Conservation (phyloP, 2,888 invertebrate species). For the Brenthis hecate region DNA sequence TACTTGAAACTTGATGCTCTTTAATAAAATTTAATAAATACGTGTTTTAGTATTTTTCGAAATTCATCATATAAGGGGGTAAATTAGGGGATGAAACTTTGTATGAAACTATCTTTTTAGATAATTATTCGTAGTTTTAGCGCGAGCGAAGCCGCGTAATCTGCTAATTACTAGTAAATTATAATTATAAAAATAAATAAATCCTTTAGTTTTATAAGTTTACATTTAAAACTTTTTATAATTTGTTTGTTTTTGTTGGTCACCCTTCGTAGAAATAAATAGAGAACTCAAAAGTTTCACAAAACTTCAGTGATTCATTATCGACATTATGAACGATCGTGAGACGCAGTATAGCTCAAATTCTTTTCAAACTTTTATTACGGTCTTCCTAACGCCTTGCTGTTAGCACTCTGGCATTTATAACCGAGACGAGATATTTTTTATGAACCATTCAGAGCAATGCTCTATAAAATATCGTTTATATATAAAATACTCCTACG, state of each 20-base stretch:
- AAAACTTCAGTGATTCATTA: constrained; percentile 10
- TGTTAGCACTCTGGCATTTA: constrained; percentile 54
- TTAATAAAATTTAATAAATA: too few relatives aligned
- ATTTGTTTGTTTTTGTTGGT: not conserved
- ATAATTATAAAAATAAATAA: too few relatives aligned
- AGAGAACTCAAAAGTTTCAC: not conserved
- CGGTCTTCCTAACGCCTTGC: constrained; percentile 53
- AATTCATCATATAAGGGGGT: too few relatives aligned
- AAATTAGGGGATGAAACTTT: too few relatives aligned
- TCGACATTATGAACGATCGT: constrained; percentile 7
- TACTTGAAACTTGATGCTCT: too few relatives aligned
- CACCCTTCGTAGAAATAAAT: not conserved
- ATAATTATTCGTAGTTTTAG: too few relatives aligned
- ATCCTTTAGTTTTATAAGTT: too few relatives aligned
- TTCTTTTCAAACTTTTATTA: constrained; percentile 57
- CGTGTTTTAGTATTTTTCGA: too few relatives aligned
- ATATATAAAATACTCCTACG: not conserved
- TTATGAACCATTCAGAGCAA: constrained; percentile 53
- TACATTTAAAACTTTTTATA: too few relatives aligned
- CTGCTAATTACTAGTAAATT: too few relatives aligned
- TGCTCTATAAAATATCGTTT: constrained; percentile 12
- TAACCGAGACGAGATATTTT: constrained; percentile 61
- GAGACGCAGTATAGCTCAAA: constrained; percentile 33
- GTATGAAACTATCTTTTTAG: too few relatives aligned
- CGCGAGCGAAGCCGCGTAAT: too few relatives aligned